These are phyloP conservation scores for Callaeas wilsoni DNA, from an alignment of 2,113 vertebrate genomes.

Conservation along the genomic window DNA sequence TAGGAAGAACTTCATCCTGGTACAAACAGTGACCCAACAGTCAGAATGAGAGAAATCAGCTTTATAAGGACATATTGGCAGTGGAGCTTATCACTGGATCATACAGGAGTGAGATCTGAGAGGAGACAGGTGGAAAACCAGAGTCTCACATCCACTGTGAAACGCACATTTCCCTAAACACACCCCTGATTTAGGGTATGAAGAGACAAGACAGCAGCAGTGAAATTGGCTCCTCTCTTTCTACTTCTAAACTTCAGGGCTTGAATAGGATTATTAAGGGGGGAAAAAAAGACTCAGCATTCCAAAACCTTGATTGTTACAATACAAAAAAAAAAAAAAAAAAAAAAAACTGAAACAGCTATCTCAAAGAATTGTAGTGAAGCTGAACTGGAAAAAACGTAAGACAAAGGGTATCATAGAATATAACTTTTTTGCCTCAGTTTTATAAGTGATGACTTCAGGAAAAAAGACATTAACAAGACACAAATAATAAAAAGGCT, in stretches of 20 bases:
- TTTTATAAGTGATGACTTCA: not conserved
- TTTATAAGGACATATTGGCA: not conserved
- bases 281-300: not conserved
- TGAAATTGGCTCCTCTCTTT: not conserved
- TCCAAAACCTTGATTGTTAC: not conserved
- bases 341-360: not conserved
- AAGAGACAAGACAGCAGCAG: not conserved
- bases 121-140: not conserved
- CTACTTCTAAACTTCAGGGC: not conserved
- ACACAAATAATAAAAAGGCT: not conserved
- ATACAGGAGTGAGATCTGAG: not conserved
- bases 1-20: not conserved
- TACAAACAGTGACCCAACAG: not conserved
- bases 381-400: not conserved
- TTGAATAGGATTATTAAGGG: not conserved
- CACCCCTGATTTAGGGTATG: accelerated
- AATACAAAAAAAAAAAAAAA: not conserved
- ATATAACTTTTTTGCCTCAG: not conserved
- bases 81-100: not conserved
- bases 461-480: not conserved
- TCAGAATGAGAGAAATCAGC: not conserved
- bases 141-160: not conserved
- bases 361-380: not conserved
- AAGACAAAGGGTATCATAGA: not conserved
- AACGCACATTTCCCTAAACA: not conserved